Evolutionary conservation across 2,113 vertebrate species (phyloP), one percentile per base, ranked within the genome.

Genomic region (Phyllopteryx taeniolatus): DNA sequence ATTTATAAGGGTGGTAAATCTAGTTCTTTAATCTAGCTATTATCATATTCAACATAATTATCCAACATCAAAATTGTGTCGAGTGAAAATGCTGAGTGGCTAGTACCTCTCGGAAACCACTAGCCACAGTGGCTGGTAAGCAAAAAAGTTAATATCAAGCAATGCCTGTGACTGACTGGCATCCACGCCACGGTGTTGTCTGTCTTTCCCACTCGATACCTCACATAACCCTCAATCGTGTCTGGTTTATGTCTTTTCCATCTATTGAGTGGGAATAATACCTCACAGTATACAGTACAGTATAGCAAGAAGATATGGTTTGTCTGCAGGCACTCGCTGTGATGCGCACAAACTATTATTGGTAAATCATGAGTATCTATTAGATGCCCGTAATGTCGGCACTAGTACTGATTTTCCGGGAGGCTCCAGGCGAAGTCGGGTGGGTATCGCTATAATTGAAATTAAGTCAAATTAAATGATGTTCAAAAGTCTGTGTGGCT

Each of bases 401-500:
- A n/a, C 53, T 56, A 11, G 53, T n/a, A 22, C 53, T 56, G 53
- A 56, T 56, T 56, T 53, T 22, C 53, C 53, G 10, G 53, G 20
- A 56, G 53, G 9, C 20, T n/a, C 53, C 20, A 56, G 53, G 8
- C 53, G 2, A 56, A 56, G 1, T n/a, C 1, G 8, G 14, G 14
- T 8, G 14, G 14, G 31, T 35, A 33, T 61, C 15, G 7, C 6
- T 17, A 27, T 49, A 66, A 66, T n/a, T 66, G 44, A 66, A 47
- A 49, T 44, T 4, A 27, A 47, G 42, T 47, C 43, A 31, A 31
- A 66, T 47, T 22, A 47, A 60, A 62, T 77, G 47, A 65, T 77
- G 57, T 74, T 77, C 39, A 82, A 67, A 76, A 72, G 53, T 47
- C 14, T 79, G 44, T 44, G 51, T 54, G 72, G 72, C 73, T 78